phyloP scores from a whole-genome alignment of 1,140 invertebrate species.

The Pararge aegeria region DNA sequence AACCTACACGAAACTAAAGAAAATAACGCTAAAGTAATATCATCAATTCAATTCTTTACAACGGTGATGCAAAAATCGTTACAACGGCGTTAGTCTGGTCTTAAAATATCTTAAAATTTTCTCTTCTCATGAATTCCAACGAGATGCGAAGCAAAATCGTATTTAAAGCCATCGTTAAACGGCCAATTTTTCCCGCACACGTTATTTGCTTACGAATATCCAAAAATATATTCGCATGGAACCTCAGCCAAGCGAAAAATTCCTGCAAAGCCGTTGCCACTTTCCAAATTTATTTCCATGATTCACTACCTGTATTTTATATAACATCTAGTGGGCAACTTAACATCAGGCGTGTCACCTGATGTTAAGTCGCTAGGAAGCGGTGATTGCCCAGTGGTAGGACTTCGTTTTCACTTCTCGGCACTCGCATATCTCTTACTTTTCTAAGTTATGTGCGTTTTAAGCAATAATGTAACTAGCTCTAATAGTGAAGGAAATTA shows the following conservation, averaged over 20 bases:
- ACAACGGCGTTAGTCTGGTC: slow-evolving; percentile 6
- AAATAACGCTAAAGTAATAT: too few species aligned
- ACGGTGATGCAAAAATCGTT: neutral
- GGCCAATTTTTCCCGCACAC: slow-evolving; percentile 10
- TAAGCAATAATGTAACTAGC: too few species aligned
- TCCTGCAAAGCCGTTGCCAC: slow-evolving; percentile 17
- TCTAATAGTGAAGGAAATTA: too few species aligned
- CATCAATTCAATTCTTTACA: too few species aligned
- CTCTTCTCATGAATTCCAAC: slow-evolving; percentile 4
- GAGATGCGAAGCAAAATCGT: neutral
- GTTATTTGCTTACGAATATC: slow-evolving; percentile 22
- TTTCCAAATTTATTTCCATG: slow-evolving; percentile 13
- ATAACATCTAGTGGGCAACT: neutral
- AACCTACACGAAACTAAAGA: too few species aligned
- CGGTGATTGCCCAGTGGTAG: too few species aligned
- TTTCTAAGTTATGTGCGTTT: too few species aligned
- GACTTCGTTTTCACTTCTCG: too few species aligned
- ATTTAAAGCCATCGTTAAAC: slow-evolving; percentile 26
- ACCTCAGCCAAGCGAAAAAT: slow-evolving; percentile 19
- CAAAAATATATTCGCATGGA: slow-evolving; percentile 14
- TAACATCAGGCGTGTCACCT: neutral
- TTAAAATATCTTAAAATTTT: neutral
- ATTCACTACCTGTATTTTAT: slow-evolving; percentile 5
- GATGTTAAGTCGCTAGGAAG: neutral
- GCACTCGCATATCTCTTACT: too few species aligned